phyloP scores from a whole-genome alignment of 1,140 invertebrate species.

The Caenorhabditis inopinata region DNA sequence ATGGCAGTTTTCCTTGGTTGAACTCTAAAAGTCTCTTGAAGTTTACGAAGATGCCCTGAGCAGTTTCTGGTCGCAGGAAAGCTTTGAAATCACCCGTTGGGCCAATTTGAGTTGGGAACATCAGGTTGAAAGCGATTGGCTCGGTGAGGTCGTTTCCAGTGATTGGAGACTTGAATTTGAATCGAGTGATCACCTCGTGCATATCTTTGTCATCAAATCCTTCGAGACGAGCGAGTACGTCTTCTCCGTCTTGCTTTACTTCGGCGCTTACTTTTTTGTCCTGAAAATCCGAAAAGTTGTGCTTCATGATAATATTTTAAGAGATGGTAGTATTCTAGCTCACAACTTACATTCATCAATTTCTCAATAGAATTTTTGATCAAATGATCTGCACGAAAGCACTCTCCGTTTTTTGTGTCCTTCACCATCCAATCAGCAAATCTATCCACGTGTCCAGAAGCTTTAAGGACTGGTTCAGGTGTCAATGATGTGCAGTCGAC shows the following conservation, averaged over 20 bases:
- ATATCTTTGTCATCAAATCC: conserved; percentile 86
- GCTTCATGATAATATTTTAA: no score
- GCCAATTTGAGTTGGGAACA: conserved; percentile 96
- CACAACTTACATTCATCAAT: conserved; percentile 51
- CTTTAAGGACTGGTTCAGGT: conserved; percentile 90
- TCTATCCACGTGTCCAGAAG: conserved; percentile 96
- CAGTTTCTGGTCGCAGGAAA: conserved; percentile 87
- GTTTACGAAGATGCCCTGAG: conserved; percentile 99
- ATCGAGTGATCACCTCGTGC: conserved; percentile 79
- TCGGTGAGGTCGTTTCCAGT: conserved; percentile 90
- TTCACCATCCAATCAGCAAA: conserved; percentile 99
- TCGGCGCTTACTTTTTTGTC: conserved; percentile 80
- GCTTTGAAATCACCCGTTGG: conserved; percentile 76
- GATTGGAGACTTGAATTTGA: conserved; percentile 87
- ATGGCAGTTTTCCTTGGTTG: conserved; percentile 89
- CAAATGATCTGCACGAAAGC: conserved; percentile 94
- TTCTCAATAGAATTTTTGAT: conserved; percentile 81
- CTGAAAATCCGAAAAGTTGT: conserved; percentile 71
- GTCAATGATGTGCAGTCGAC: conserved; percentile 96
- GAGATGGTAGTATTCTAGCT: no score
- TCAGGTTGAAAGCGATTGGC: conserved; percentile 95
- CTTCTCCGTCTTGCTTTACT: conserved; percentile 69
- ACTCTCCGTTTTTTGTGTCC: conserved; percentile 90
- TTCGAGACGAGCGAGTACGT: conserved; percentile 72
- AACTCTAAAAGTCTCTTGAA: conserved; percentile 94